Evolutionary conservation across 2,888 invertebrate genomes (phyloP).

Genomic region (Ormyrus nitidulus): DNA sequence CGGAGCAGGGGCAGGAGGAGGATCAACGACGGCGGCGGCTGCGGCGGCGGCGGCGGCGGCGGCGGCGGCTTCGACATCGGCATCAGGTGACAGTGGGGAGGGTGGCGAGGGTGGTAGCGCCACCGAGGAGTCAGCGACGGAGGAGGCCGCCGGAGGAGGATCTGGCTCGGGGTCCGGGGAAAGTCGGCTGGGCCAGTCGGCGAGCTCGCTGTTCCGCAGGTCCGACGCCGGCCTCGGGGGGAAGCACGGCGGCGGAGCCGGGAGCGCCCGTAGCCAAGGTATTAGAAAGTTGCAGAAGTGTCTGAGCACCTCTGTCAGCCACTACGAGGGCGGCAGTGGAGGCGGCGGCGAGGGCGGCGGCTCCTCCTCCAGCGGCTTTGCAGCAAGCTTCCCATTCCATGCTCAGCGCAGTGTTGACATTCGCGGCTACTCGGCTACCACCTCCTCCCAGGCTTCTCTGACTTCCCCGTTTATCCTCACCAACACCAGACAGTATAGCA

Average conservation of each 20-base stretch:
- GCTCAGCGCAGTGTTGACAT: constrained; percentile 72
- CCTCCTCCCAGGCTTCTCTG: constrained; percentile 73
- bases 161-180: neutral
- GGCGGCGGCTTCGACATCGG: constrained; percentile 66
- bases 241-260: constrained; percentile 61
- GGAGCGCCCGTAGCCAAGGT: constrained; percentile 89
- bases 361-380: constrained; percentile 76
- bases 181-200: constrained; percentile 26
- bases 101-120: constrained; percentile 59
- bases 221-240: constrained; percentile 54
- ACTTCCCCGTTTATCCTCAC: constrained; percentile 74
- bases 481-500: constrained; percentile 93
- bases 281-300: constrained; percentile 95
- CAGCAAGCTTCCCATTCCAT: constrained; percentile 67
- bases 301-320: constrained; percentile 89
- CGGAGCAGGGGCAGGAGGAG: constrained; percentile 67
- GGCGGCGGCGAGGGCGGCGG: constrained; percentile 78
- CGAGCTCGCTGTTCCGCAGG: constrained; percentile 53
- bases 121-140: constrained; percentile 43
- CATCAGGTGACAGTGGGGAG: constrained; percentile 6
- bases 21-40: constrained; percentile 54
- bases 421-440: constrained; percentile 78
- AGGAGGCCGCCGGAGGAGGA: constrained; percentile 18
- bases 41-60: constrained; percentile 63
- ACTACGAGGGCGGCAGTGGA: constrained; percentile 71